phyloP scores from a whole-genome alignment of 2,797 vertebrate species.

The Peromyscus attwateri region DNA sequence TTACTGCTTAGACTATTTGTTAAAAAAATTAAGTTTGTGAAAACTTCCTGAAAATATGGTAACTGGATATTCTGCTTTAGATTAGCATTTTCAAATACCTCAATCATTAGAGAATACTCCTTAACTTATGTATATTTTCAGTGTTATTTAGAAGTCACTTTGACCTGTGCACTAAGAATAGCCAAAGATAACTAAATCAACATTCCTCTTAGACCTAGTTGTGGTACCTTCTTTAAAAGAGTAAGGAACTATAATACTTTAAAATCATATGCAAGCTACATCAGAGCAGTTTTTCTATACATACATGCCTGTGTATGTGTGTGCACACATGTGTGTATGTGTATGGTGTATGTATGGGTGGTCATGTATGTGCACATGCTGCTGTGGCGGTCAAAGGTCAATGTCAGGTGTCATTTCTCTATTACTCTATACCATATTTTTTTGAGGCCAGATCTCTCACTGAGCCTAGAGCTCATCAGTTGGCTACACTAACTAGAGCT shows the following conservation, averaged over 20 bases:
- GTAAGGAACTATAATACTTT: slow-evolving; percentile 9
- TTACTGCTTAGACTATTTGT: slow-evolving; percentile 14
- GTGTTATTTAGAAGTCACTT: slow-evolving; percentile 52
- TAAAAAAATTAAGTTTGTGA: slow-evolving; percentile 42
- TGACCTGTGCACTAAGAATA: slow-evolving; percentile 8
- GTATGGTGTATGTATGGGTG: neutral
- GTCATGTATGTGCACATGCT: neutral
- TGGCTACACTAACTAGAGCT: neutral
- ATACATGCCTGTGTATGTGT: neutral
- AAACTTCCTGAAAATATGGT: slow-evolving; percentile 44
- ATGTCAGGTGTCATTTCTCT: neutral
- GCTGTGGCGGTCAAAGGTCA: neutral
- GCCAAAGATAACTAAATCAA: slow-evolving; percentile 34
- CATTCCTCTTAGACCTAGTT: neutral
- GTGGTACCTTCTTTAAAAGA: neutral
- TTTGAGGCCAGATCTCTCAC: neutral
- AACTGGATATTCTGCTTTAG: slow-evolving; percentile 46
- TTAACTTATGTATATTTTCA: neutral
- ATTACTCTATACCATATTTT: neutral
- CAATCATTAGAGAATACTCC: neutral
- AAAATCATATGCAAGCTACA: slow-evolving; percentile 21
- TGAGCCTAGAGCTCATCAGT: neutral
- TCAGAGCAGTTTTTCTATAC: neutral
- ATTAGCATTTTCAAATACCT: slow-evolving; percentile 61
- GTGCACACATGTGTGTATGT: no score